These are phyloP conservation scores for Serilophus lunatus DNA, from an alignment of 2,113 vertebrate species.

Conservation along the genomic window DNA sequence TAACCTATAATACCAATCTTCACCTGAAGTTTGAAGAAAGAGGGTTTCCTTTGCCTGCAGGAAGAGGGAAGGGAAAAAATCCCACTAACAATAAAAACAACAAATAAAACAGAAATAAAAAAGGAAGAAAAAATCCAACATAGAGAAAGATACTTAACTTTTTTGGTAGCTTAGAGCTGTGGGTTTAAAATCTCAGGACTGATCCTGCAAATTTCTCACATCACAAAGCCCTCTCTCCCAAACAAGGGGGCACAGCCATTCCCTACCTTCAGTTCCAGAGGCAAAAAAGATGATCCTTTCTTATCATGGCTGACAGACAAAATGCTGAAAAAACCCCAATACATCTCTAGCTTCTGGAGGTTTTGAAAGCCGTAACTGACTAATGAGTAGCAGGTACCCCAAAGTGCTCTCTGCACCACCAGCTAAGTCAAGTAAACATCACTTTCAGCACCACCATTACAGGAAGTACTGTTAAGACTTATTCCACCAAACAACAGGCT, in stretches of 20 bases:
- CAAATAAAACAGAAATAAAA: background rate
- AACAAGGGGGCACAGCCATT: background rate
- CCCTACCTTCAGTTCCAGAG: background rate
- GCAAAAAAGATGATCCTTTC: background rate
- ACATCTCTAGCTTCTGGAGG: background rate
- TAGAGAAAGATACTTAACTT: background rate
- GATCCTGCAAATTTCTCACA: background rate
- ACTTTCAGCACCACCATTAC: constrained; percentile 58
- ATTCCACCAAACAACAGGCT: constrained; percentile 10
- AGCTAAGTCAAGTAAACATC: background rate
- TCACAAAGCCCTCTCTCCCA: background rate
- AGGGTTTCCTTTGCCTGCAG: background rate
- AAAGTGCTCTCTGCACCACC: background rate
- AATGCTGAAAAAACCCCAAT: background rate
- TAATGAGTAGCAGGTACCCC: background rate
- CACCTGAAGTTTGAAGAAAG: background rate
- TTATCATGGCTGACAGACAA: background rate
- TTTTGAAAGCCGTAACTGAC: background rate
- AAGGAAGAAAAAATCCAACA: background rate
- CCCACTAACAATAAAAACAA: background rate
- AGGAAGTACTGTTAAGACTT: constrained; percentile 35
- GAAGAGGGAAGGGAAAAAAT: background rate
- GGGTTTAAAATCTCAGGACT: background rate
- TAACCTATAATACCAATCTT: background rate
- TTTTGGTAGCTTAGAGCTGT: background rate